A percentile compares a stretch with the other conserved stretches of the same genome.
phyloP scores from a whole-genome alignment of 2,888 invertebrate genomes.

The Hypomecis atomaria region DNA sequence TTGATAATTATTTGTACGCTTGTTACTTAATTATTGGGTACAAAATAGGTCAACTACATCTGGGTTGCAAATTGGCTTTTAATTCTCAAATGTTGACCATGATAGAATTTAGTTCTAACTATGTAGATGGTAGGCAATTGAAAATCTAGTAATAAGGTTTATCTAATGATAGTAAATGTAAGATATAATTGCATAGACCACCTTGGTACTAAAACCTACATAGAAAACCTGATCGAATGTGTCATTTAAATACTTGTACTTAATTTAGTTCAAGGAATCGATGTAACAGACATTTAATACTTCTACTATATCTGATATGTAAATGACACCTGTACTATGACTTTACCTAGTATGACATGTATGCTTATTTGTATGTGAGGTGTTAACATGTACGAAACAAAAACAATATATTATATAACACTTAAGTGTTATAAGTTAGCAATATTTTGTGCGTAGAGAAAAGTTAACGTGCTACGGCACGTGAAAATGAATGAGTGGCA shows the following conservation, averaged over 20 bases:
- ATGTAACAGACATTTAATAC: constrained; percentile 29
- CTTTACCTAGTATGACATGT: constrained; percentile 5
- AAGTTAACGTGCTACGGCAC: too few species aligned
- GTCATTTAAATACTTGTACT: constrained; percentile 60
- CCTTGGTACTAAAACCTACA: constrained; percentile 64
- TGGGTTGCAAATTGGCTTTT: too few species aligned
- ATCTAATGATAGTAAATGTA: constrained; percentile 38
- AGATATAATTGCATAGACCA: constrained; percentile 45
- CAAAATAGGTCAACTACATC: too few species aligned
- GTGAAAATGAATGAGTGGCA: too few species aligned
- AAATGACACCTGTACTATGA: constrained; percentile 18
- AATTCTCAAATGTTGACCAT: not conserved
- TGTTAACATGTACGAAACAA: not conserved
- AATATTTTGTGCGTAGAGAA: too few species aligned
- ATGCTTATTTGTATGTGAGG: not conserved
- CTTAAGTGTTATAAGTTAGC: too few species aligned
- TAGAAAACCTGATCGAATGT: constrained; percentile 55
- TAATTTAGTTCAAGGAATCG: constrained; percentile 67
- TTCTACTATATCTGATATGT: constrained; percentile 7
- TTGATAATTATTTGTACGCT: too few species aligned
- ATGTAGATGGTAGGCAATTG: not conserved
- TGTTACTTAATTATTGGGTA: too few species aligned
- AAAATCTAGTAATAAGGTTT: not conserved
- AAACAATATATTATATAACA: too few species aligned
- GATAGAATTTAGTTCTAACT: not conserved